Evolutionary conservation across 2,113 vertebrate genomes (phyloP), one percentile per base, ranked within the genome.

Genomic region (Anser brachyrhynchus): DNA sequence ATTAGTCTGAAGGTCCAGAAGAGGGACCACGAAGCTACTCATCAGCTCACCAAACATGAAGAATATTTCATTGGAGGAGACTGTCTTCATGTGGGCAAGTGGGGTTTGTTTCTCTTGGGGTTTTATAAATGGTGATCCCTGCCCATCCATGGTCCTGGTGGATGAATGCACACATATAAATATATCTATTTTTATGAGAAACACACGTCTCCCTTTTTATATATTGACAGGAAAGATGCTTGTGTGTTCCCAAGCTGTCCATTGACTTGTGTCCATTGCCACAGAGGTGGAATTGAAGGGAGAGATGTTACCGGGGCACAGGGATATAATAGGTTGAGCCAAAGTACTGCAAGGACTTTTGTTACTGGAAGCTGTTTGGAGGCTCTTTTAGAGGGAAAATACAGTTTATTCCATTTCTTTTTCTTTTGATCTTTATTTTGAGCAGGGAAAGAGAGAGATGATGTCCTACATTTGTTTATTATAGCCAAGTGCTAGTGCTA

Each of bases 1-100:
- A 79, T 41, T n/a, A 37, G 13, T 87, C 88, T 78, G 90, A 79
- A 93, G 66, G 33, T 41, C 59, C 55, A 75, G 33, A 90, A 87
- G 29, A 29, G 18, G 71, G 28, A 59, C 0, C 0, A 4, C 39
- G 49, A 88, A 55, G 39, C 35, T 14, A 17, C 62, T 57, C 26
- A n/a, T 46, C 55, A 84, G 8, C 19, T 73, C 37, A 66, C 69
- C 46, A 67, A 0, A 46, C n/a, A 65, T 6, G 9, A 91, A 4
- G 26, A 82, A 55, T 37, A 85, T 28, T 21, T 58, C 16, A 13
- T 23, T 13, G 62, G 17, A 69, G 33, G 11, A 62, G 7, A 73
- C 59, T 9, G 6, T 51, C 54, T 82, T 75, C 49, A 79, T 66
- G 58, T 28, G 7, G 11, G 7, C 49, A 79, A 70, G 58, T 33